These are phyloP conservation scores for Chrosomus eos DNA, from an alignment of 2,797 vertebrate species.

Conservation along the genomic window DNA sequence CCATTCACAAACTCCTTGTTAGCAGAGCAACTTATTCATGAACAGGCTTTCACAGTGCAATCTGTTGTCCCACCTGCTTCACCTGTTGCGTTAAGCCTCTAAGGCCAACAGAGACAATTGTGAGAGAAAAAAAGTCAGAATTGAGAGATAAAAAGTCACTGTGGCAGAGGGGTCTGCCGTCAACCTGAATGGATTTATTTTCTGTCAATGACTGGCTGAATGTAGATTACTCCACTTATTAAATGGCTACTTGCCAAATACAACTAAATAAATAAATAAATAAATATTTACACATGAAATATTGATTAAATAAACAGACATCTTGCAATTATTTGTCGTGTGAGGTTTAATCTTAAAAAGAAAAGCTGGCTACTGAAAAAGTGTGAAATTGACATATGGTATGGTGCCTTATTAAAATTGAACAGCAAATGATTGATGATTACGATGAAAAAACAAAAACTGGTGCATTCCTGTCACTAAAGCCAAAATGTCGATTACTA, in stretches of 20 bases:
- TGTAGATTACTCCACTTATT: neutral
- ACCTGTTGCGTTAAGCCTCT: conserved; percentile 44
- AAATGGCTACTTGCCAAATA: neutral
- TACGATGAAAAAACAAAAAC: neutral
- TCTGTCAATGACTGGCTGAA: neutral
- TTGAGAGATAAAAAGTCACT: neutral
- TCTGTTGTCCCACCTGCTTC: conserved; percentile 28
- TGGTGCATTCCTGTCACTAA: neutral
- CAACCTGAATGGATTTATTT: neutral
- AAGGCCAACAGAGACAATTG: conserved; percentile 27
- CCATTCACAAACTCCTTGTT: conserved; percentile 41
- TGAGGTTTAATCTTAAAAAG: neutral
- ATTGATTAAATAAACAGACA: neutral
- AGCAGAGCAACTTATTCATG: conserved; percentile 45
- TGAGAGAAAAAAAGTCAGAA: neutral
- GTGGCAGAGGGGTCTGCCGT: neutral
- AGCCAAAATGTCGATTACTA: neutral
- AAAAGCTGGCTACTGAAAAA: neutral
- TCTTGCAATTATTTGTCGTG: neutral
- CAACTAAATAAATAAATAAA: neutral
- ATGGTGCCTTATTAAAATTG: neutral
- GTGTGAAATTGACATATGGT: neutral
- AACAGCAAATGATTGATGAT: neutral
- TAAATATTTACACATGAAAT: neutral
- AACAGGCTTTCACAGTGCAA: conserved; percentile 17